Evolutionary conservation across 2,888 invertebrate species (phyloP), one percentile per base, ranked within the genome.

Genomic region (Limenitis camilla): DNA sequence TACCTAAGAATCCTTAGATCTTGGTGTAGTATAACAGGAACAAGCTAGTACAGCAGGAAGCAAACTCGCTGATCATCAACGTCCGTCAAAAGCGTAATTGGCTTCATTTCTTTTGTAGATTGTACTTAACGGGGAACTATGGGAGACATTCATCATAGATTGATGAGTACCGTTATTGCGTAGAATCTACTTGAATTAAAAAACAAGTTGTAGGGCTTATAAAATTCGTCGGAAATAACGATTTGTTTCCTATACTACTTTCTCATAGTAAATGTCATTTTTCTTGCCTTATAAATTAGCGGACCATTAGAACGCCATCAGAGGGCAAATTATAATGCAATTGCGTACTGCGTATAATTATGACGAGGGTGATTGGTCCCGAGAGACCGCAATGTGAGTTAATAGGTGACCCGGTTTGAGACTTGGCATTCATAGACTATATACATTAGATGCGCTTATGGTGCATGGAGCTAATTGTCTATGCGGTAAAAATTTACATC

Each of bases 391-490:
- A 53, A 47, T 39, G 40, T 48, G 50, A 54, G 52, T 49, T 54
- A 56, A 52, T 52, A 38, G 52, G 56, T 60, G 53, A 61, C 61
- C 58, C 49, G 52, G 52, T 57, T 57, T 40, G 43, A 56, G 44
- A 38, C 50, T 53, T 53, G 44, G 49, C 44, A 47, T 55, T 55
- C 47, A 42, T 40, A 42, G 45, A 56, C 51, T 53, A 43, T 43
- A 8, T 40, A 42, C 28, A 27, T 11, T 30, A 10, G 32, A 40
- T 55, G 39, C 53, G 46, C 55, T 56, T 49, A 56, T 46, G 46
- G 40, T 27, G 42, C 39, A 33, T 45, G 40, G 35, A 40, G 39
- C 45, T 45, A 11, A 30, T 45, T 11, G 35, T 19, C 19, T 19
- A 19, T 19, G 19, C 19, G 19, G 19, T 19, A 19, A 19, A 19